Evolutionary conservation across 2,888 invertebrate species (phyloP).

Genomic region (Bibio marci): DNA sequence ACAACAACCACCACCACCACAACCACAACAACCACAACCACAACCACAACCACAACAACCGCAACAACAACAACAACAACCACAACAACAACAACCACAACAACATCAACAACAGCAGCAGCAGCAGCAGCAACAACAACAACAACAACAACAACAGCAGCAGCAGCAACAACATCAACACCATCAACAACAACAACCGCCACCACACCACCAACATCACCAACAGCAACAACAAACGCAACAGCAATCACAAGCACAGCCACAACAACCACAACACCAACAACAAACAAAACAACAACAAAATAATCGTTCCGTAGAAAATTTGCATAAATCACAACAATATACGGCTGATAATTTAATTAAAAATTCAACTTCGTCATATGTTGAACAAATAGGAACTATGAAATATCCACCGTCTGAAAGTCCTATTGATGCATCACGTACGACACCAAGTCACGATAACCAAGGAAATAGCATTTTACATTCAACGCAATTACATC

Average conservation of each 20-base stretch:
- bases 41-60: no score
- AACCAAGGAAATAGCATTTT: constrained; percentile 29
- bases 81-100: no score
- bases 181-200: not conserved
- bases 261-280: no score
- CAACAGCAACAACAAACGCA: no score
- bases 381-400: constrained; percentile 15
- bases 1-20: not conserved
- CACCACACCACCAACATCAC: no score
- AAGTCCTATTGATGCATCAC: constrained; percentile 27
- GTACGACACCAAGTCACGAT: constrained; percentile 29
- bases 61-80: no score
- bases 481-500: constrained; percentile 13
- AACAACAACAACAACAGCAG: not conserved
- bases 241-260: no score
- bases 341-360: constrained; percentile 27
- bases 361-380: constrained; percentile 25
- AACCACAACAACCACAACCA: not conserved
- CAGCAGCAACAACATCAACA: not conserved
- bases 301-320: not conserved
- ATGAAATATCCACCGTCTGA: constrained; percentile 22
- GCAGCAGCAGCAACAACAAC: no score
- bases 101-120: no score
- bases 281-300: no score
- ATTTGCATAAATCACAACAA: constrained; percentile 17